Base-by-base conservation (phyloP, 2,113 vertebrate genomes). In the Athene noctua region DNA sequence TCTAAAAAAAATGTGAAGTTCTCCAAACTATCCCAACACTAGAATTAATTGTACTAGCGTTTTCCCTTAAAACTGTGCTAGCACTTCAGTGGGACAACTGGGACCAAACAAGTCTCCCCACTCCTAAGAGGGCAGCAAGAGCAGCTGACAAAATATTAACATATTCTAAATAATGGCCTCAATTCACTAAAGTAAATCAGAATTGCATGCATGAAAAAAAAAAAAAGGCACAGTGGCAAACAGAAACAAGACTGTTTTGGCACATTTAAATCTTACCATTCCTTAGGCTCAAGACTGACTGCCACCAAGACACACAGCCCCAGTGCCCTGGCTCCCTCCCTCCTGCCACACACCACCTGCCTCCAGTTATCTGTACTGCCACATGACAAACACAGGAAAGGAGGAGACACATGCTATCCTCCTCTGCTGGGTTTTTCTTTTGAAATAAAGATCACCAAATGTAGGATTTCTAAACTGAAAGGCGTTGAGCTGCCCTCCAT, bases 141-240 rank as follows among this genome's bases (percentile, higher is more conserved):
- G 47, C 82, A 94, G 90, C 88, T 73, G 74, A 91, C 74, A 66
- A 61, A 38, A 30, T 63, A 91, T 81, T 93, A 93, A 30, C 59
- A 55, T 90, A 93, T 66, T 90, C 40, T n/a, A 90, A 94, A 95
- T 77, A 96, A 90, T 7, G 17, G 63, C 49, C 71, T 94, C 81
- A 54, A 73, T 90, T 96, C 82, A 82, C 42, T 80, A 22, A 59
- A 91, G 51, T 26, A 36, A 36, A 95, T 80, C 42, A 84, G 67
- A 95, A 94, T 6, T 71, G 47, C 47, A 57, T 0, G 23, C 3
- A 77, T 15, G 5, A 34, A n/a, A 70, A 55, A 38, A 72, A 18
- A 67, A n/a, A 3, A 20, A 52, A 62, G 40, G 52, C 86, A 81
- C 47, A 57, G 3, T 52, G 38, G 36, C 47, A 80, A 88, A 81